Conservation (phyloP, 2,888 invertebrate species). For the Agelastica alni region DNA sequence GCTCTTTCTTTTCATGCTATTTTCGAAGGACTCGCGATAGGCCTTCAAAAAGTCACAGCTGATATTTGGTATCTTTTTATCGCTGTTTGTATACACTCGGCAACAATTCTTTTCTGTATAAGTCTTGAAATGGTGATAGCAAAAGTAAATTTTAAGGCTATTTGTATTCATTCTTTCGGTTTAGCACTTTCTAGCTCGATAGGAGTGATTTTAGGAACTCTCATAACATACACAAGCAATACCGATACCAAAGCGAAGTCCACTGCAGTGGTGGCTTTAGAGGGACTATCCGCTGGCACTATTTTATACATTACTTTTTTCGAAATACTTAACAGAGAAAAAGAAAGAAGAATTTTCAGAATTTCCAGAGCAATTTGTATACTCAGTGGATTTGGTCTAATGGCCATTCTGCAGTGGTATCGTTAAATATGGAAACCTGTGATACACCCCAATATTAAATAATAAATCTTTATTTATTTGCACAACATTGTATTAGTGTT, state of each 20-base stretch:
- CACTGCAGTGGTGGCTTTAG: conserved; percentile 53
- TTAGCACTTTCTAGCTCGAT: conserved; percentile 59
- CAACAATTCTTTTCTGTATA: conserved; percentile 61
- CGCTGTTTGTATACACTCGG: conserved; percentile 60
- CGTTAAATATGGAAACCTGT: conserved; percentile 37
- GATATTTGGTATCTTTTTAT: conserved; percentile 61
- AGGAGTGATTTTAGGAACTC: conserved; percentile 58
- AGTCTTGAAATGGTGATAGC: conserved; percentile 60
- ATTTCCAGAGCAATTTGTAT: conserved; percentile 52
- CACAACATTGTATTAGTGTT: no score
- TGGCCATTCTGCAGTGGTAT: conserved; percentile 49
- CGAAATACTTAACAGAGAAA: conserved; percentile 58
- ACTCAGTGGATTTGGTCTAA: conserved; percentile 52
- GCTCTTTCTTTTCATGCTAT: conserved; percentile 62
- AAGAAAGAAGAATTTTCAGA: conserved; percentile 51
- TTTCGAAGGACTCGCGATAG: conserved; percentile 62
- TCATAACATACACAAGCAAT: conserved; percentile 54
- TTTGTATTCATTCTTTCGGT: conserved; percentile 56
- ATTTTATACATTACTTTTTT: conserved; percentile 61
- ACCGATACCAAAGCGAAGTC: conserved; percentile 52
- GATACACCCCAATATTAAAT: no score
- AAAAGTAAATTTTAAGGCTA: conserved; percentile 51
- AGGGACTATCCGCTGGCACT: conserved; percentile 60
- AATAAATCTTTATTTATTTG: no score
- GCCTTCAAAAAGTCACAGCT: conserved; percentile 55